Percentiles rank a stretch among this genome's conserved stretches.
Evolutionary conservation across 1,140 invertebrate species (phyloP).

Genomic region (Ganaspis sp.): DNA sequence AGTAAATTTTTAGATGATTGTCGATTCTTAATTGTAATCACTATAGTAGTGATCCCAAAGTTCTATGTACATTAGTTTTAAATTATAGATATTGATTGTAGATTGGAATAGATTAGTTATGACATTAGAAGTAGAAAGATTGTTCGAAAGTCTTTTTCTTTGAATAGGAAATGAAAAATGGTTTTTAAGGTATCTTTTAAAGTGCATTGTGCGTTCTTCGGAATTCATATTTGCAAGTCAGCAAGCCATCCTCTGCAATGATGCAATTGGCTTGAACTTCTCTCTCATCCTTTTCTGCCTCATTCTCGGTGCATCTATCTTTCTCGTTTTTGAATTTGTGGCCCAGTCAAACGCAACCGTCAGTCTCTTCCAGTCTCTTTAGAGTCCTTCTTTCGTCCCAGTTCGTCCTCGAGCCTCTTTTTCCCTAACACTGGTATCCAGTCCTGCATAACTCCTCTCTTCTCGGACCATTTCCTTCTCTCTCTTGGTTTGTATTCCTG

Average conservation of each 20-base stretch:
- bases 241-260: neutral
- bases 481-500: constrained; percentile 25
- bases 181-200: neutral
- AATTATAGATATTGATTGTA: too few relatives aligned
- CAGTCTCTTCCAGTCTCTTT: constrained; percentile 23
- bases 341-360: constrained; percentile 33
- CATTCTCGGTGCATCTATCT: neutral
- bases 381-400: constrained; percentile 25
- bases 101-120: too few relatives aligned
- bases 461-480: neutral
- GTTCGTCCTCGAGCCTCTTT: constrained; percentile 3
- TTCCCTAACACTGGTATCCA: constrained; percentile 5
- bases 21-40: too few relatives aligned
- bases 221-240: neutral
- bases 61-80: too few relatives aligned
- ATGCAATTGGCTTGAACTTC: constrained; percentile 34
- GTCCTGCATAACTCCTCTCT: neutral
- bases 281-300: constrained; percentile 28
- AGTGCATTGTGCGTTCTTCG: neutral
- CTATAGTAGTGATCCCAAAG: too few relatives aligned
- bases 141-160: too few relatives aligned
- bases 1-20: too few relatives aligned
- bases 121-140: too few relatives aligned
- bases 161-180: neutral
- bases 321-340: neutral